Evolutionary conservation across 2,888 invertebrate species (phyloP).

Genomic region (Adineta ricciae): DNA sequence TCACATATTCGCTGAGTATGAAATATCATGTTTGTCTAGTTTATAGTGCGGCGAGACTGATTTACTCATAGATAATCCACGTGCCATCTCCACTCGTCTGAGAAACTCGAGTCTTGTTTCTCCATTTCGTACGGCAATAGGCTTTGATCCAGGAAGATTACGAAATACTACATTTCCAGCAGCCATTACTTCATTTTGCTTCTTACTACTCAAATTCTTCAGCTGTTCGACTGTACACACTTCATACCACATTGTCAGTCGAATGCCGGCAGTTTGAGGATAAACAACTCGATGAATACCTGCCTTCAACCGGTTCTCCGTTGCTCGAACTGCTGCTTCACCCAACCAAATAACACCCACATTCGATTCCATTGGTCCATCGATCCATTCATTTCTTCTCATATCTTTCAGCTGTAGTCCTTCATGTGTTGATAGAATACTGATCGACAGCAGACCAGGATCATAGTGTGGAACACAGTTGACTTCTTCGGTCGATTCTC

Average conservation of each 20-base stretch:
- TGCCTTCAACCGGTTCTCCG: background rate
- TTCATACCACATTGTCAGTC: background rate
- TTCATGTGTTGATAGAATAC: background rate
- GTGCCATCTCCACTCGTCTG: background rate
- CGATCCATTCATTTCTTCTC: background rate
- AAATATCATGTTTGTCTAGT: background rate
- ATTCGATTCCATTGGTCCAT: background rate
- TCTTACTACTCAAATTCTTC: background rate
- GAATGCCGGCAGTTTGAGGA: background rate
- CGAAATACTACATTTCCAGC: background rate
- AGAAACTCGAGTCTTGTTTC: background rate
- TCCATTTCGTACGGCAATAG: background rate
- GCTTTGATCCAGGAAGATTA: background rate
- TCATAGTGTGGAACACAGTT: conserved; percentile 14
- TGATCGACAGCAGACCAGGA: background rate
- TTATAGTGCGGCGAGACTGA: background rate
- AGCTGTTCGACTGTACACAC: background rate
- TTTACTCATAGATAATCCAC: background rate
- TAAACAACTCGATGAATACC: conserved; percentile 5
- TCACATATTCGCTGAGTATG: background rate
- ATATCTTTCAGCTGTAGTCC: background rate
- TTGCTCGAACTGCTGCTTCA: background rate
- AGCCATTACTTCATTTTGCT: background rate
- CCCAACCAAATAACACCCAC: background rate
- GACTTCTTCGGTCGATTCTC: background rate